Conservation (phyloP, 2,113 vertebrate genomes). For the Cephalophus harveyi region DNA sequence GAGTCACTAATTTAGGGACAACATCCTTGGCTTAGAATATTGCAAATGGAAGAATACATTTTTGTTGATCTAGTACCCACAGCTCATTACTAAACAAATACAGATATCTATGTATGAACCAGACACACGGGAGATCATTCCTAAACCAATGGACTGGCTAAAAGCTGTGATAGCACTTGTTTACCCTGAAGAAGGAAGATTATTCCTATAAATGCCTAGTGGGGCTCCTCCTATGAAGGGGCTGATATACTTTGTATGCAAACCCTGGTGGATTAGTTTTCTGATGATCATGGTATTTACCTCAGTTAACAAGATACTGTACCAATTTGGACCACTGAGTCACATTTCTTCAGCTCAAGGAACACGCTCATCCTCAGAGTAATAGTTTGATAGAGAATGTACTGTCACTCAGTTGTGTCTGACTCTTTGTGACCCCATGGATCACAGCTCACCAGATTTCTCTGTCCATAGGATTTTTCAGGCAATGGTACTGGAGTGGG, state of each 20-base stretch:
- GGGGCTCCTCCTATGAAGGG: not conserved
- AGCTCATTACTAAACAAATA: not conserved
- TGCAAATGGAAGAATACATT: not conserved
- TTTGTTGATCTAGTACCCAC: not conserved
- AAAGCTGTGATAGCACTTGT: not conserved
- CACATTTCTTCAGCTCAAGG: not conserved
- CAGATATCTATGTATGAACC: not conserved
- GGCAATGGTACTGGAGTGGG: not conserved
- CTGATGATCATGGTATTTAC: not conserved
- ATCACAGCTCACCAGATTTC: not conserved
- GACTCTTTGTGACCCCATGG: not conserved
- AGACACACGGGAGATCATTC: not conserved
- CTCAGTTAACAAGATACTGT: not conserved
- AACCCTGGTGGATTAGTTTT: not conserved
- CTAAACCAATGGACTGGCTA: not conserved
- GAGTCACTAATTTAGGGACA: not conserved
- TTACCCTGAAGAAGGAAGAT: not conserved
- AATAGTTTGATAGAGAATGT: not conserved
- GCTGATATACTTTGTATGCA: not conserved
- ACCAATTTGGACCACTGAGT: not conserved
- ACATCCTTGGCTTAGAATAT: not conserved
- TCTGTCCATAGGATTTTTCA: not conserved
- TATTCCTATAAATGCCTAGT: not conserved
- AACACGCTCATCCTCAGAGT: not conserved
- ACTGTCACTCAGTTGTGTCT: not conserved